These are phyloP conservation scores for Propithecus deckenii DNA, from an alignment of 2,797 vertebrate genomes.

Conservation along the genomic window DNA sequence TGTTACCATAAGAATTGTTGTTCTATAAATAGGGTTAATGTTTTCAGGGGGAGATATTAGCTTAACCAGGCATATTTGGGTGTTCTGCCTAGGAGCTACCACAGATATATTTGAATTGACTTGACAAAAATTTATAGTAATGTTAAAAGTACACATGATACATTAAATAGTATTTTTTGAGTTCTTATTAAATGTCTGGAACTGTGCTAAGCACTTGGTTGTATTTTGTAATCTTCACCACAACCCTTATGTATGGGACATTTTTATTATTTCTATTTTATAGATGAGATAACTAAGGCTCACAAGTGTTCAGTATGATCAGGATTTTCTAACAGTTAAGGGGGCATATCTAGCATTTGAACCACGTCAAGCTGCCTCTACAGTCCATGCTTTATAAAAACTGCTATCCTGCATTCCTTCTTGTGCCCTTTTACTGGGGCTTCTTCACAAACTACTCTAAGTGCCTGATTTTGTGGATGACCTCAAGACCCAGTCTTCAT, in stretches of 20 bases:
- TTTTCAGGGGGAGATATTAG: background rate
- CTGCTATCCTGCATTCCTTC: background rate
- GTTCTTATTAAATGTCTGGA: background rate
- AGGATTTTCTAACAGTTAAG: background rate
- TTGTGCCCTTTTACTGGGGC: background rate
- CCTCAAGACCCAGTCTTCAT: background rate
- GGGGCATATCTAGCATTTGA: background rate
- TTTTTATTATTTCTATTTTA: slow-evolving; percentile 10
- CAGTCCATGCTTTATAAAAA: background rate
- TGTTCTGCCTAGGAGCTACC: background rate
- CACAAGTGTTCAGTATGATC: background rate
- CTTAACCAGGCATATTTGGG: background rate
- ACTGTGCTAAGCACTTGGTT: background rate
- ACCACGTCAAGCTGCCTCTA: background rate
- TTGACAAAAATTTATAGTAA: background rate
- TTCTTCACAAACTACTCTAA: background rate
- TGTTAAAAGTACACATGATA: background rate
- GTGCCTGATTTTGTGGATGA: background rate
- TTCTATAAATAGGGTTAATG: background rate
- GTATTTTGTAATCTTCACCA: background rate
- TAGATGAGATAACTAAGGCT: background rate
- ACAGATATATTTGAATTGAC: slow-evolving; percentile 9
- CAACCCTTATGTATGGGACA: background rate
- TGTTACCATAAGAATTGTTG: background rate
- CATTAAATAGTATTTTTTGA: background rate